Percentiles rank a stretch among this genome's conserved stretches.
Evolutionary conservation across 2,888 invertebrate species (phyloP).

Genomic region (Zhuqinia jingwanae): DNA sequence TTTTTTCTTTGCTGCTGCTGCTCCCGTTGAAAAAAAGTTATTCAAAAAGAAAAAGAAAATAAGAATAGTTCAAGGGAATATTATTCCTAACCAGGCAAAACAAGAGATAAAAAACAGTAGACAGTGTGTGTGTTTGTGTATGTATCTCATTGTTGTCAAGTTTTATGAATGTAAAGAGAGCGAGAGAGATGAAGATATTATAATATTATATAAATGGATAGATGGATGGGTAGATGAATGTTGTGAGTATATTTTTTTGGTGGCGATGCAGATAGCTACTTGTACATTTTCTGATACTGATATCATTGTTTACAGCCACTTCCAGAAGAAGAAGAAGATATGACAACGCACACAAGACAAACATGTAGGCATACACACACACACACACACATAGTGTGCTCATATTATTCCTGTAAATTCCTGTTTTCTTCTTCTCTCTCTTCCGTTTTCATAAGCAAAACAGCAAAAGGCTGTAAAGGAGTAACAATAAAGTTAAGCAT

Average conservation of each 20-base stretch:
- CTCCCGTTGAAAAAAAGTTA: conserved; percentile 7
- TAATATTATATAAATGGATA: background rate
- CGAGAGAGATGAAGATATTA: too few species aligned
- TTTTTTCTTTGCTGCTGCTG: background rate
- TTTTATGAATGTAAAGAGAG: too few species aligned
- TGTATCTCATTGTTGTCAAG: too few species aligned
- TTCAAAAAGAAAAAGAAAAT: background rate
- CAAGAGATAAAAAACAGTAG: background rate
- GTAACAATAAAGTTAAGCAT: conserved; percentile 60
- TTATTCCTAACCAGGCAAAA: conserved; percentile 11
- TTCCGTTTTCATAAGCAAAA: background rate
- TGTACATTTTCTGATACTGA: conserved; percentile 3
- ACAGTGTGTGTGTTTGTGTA: background rate
- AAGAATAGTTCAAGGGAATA: conserved; percentile 28
- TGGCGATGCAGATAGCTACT: background rate
- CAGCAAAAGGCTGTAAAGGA: conserved; percentile 1
- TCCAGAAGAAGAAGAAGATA: conserved; percentile 25
- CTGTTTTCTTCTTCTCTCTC: background rate
- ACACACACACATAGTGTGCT: too few species aligned
- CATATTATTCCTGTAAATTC: too few species aligned
- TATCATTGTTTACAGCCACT: conserved; percentile 56
- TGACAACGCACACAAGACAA: too few species aligned
- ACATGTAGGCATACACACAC: too few species aligned
- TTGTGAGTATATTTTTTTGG: too few species aligned
- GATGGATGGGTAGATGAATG: background rate